Evolutionary conservation across 2,888 invertebrate species (phyloP).

Genomic region (Habrosyne pyritoides): DNA sequence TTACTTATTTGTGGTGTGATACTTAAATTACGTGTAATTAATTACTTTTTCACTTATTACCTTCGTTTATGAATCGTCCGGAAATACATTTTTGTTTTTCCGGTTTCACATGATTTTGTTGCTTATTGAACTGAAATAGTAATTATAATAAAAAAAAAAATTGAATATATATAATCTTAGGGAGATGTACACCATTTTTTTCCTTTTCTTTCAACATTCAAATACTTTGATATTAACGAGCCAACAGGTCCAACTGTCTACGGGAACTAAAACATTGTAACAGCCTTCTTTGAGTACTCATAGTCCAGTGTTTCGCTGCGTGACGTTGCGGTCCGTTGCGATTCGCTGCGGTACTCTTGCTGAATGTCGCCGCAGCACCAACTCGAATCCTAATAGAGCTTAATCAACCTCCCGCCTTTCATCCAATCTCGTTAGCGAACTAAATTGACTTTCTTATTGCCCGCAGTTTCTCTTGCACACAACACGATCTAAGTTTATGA

Average conservation of each 20-base stretch:
- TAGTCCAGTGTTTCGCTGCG: slow-evolving; percentile 43
- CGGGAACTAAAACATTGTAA: slow-evolving; percentile 16
- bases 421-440: slow-evolving; percentile 72
- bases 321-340: slow-evolving; percentile 46
- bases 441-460: slow-evolving; percentile 73
- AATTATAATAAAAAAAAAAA: too few species aligned
- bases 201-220: not conserved
- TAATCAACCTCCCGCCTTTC: slow-evolving; percentile 70
- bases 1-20: too few species aligned
- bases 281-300: slow-evolving; percentile 17
- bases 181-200: not conserved
- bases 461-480: slow-evolving; percentile 52
- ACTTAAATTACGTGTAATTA: too few species aligned
- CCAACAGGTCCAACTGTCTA: too few species aligned
- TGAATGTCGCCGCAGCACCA: slow-evolving; percentile 58
- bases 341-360: slow-evolving; percentile 44
- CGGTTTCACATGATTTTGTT: too few species aligned
- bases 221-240: not conserved
- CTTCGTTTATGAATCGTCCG: too few species aligned
- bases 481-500: slow-evolving; percentile 61
- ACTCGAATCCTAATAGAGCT: slow-evolving; percentile 61
- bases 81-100: not conserved
- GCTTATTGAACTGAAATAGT: not conserved
- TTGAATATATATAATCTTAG: too few species aligned
- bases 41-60: too few species aligned